phyloP scores from a whole-genome alignment of 2,113 vertebrate species.

The Osmerus eperlanus region DNA sequence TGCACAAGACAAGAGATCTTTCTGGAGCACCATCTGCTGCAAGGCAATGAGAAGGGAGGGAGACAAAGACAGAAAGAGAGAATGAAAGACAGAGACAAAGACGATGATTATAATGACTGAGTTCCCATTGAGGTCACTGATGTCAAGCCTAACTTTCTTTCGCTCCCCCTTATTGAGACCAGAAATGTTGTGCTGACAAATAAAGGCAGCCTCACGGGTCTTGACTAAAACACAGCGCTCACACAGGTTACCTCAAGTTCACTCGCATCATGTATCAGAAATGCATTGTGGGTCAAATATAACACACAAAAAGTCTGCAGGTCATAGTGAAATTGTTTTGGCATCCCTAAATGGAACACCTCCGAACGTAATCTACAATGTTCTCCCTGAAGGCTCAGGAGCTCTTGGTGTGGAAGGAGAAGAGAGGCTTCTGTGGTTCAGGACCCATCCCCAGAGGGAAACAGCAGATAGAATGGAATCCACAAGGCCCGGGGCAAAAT shows the following conservation, averaged over 20 bases:
- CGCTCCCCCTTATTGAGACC: slow-evolving; percentile 21
- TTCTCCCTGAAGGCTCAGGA: slow-evolving; percentile 37
- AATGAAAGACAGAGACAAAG: slow-evolving; percentile 3
- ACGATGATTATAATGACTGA: slow-evolving; percentile 55
- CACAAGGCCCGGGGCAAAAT: slow-evolving; percentile 38
- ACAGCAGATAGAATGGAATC: slow-evolving; percentile 55
- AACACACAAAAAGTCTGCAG: slow-evolving; percentile 45
- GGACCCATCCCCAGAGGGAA: slow-evolving; percentile 9
- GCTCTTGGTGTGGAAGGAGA: slow-evolving; percentile 18
- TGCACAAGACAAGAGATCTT: slow-evolving; percentile 45
- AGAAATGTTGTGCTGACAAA: slow-evolving; percentile 27
- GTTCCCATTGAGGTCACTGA: slow-evolving; percentile 22
- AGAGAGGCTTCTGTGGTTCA: slow-evolving; percentile 36
- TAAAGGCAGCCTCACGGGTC: slow-evolving; percentile 29
- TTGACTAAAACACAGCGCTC: slow-evolving; percentile 11
- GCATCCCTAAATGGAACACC: slow-evolving; percentile 72
- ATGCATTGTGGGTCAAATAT: slow-evolving; percentile 50
- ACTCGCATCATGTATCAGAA: slow-evolving; percentile 54
- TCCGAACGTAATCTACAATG: slow-evolving; percentile 58
- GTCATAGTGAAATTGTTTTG: slow-evolving; percentile 59
- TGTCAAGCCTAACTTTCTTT: neutral
- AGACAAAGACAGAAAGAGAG: neutral
- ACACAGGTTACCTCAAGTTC: slow-evolving; percentile 48
- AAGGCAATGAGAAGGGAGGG: slow-evolving; percentile 34
- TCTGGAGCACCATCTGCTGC: slow-evolving; percentile 39